Evolutionary conservation across 2,888 invertebrate genomes (phyloP).

Genomic region (Tetanocera ferruginea): DNA sequence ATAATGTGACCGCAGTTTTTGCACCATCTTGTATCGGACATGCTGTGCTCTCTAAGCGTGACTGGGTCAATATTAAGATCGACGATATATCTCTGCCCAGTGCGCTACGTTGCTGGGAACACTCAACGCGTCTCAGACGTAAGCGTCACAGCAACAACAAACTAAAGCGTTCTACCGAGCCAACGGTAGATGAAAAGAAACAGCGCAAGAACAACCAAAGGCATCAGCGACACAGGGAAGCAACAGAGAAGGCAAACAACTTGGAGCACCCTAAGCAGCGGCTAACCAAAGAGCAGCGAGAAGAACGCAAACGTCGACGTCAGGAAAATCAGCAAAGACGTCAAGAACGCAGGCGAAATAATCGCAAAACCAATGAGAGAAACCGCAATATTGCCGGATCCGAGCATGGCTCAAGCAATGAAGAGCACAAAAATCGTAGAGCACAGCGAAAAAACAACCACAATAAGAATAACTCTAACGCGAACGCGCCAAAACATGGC

Average conservation of each 20-base stretch:
- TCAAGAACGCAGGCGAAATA: constrained; percentile 41
- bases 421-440: not conserved
- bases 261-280: constrained; percentile 45
- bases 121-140: constrained; percentile 69
- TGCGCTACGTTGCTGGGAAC: constrained; percentile 92
- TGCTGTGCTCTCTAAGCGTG: constrained; percentile 86
- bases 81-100: constrained; percentile 87
- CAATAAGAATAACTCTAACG: constrained; percentile 49
- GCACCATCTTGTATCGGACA: constrained; percentile 95
- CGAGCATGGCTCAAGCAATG: constrained; percentile 24
- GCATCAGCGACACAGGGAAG: constrained; percentile 55
- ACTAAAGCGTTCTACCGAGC: constrained; percentile 63
- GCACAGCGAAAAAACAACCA: constrained; percentile 39
- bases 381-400: not conserved
- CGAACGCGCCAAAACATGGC: constrained; percentile 37
- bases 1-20: constrained; percentile 89
- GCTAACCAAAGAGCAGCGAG: constrained; percentile 59
- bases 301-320: constrained; percentile 59
- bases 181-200: constrained; percentile 49
- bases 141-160: constrained; percentile 58
- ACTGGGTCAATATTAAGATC: constrained; percentile 89
- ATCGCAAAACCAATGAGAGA: constrained; percentile 48
- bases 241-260: constrained; percentile 48
- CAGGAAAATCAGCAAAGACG: constrained; percentile 60
- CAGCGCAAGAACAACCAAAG: constrained; percentile 59